Conservation (phyloP, 2,797 vertebrate genomes). For the Enteromius mattozi region DNA sequence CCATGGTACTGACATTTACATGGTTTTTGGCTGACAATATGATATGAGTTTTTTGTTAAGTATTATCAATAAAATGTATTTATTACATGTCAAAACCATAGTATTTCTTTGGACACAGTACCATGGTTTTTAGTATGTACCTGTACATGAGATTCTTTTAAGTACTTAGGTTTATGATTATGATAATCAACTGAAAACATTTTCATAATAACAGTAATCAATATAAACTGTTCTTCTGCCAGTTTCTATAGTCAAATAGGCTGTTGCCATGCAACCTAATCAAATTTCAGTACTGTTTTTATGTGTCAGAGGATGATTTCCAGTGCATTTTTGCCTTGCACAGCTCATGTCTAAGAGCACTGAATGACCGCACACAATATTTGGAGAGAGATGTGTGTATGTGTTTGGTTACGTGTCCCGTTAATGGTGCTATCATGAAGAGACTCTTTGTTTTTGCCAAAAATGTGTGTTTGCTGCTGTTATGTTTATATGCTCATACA, state of each 20-base stretch:
- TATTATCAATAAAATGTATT: not conserved
- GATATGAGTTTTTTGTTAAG: not conserved
- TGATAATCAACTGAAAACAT: not conserved
- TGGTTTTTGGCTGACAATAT: not conserved
- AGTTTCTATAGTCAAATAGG: not conserved
- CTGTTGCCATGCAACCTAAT: constrained; percentile 8
- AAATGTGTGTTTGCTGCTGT: constrained; percentile 40
- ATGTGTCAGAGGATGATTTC: not conserved
- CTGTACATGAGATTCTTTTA: not conserved
- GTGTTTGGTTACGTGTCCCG: not conserved
- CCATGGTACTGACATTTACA: not conserved
- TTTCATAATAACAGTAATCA: not conserved
- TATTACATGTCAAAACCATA: not conserved
- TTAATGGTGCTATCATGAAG: constrained; percentile 8
- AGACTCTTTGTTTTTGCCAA: constrained; percentile 4
- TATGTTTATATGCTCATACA: constrained; percentile 46
- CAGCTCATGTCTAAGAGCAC: not conserved
- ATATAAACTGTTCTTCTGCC: not conserved
- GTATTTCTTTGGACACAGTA: not conserved
- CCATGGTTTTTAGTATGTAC: not conserved
- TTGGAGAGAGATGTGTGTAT: constrained; percentile 8
- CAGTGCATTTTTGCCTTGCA: not conserved
- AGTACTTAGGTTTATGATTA: not conserved
- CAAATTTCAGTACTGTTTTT: not conserved
- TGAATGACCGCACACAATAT: not conserved